phyloP scores from a whole-genome alignment of 2,797 vertebrate genomes.

The Eptatretus atami region DNA sequence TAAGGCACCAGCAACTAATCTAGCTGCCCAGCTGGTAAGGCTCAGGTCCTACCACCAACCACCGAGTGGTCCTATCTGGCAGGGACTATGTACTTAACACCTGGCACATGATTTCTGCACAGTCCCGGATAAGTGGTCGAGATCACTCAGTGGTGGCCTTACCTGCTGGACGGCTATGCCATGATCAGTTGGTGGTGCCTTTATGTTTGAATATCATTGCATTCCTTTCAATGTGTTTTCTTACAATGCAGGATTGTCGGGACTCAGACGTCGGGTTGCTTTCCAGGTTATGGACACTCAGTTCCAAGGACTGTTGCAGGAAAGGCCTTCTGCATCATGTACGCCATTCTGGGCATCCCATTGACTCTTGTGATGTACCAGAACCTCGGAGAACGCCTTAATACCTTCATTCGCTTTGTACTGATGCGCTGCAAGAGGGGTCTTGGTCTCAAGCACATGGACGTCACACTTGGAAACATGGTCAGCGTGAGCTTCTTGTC shows the following conservation, averaged over 20 bases:
- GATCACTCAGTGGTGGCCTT: too few species aligned
- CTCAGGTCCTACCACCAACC: too few species aligned
- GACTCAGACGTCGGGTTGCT: background rate
- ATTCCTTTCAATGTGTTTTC: background rate
- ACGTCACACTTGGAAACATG: background rate
- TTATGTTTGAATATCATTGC: background rate
- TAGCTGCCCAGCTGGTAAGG: too few species aligned
- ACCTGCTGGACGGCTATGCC: background rate
- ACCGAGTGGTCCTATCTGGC: too few species aligned
- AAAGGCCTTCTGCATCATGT: constrained; percentile 1
- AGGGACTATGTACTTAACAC: too few species aligned
- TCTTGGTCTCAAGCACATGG: background rate
- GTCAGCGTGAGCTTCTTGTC: background rate
- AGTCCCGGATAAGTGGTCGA: too few species aligned
- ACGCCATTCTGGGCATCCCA: background rate
- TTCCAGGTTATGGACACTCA: constrained; percentile 1
- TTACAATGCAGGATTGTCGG: background rate
- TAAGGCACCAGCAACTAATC: too few species aligned
- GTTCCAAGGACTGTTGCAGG: background rate
- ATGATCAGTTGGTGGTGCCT: background rate
- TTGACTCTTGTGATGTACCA: constrained; percentile 3
- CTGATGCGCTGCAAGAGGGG: background rate
- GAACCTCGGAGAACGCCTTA: constrained; percentile 2
- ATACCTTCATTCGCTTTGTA: background rate
- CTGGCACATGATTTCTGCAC: too few species aligned